Conservation (phyloP, 1,140 invertebrate genomes). For the Lepidurus arcticus region DNA sequence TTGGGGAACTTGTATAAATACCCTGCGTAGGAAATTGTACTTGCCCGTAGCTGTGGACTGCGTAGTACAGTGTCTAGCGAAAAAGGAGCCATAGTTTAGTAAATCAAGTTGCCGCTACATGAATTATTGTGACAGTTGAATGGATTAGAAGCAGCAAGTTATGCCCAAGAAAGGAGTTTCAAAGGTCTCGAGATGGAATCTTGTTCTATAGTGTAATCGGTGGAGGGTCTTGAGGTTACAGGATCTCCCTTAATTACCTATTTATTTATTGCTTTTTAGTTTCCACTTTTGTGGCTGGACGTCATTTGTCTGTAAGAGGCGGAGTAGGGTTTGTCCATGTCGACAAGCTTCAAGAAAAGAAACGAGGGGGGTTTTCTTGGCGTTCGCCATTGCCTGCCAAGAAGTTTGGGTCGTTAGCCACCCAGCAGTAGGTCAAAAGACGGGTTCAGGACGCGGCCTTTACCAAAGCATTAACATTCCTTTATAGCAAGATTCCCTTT, state of each 20-base stretch:
- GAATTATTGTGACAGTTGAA: too few species aligned
- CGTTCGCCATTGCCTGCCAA: conserved; percentile 17
- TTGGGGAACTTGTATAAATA: too few species aligned
- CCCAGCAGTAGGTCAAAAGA: conserved; percentile 16
- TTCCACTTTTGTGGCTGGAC: background rate
- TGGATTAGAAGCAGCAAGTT: too few species aligned
- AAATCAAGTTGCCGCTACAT: too few species aligned
- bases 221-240: background rate
- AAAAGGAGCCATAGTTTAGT: too few species aligned
- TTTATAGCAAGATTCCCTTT: conserved; percentile 22
- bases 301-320: conserved; percentile 18
- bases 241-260: conserved; percentile 1
- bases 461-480: conserved; percentile 22
- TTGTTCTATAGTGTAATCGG: background rate
- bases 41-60: too few species aligned
- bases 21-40: too few species aligned
- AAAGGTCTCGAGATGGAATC: background rate
- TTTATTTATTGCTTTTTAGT: conserved; percentile 11
- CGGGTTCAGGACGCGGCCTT: conserved; percentile 10
- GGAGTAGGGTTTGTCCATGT: background rate
- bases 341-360: background rate
- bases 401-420: conserved; percentile 21
- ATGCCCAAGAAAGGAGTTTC: background rate
- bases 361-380: background rate
- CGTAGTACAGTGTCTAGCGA: too few species aligned